Conservation (phyloP, 2,888 invertebrate species). For the Sinohyriopsis cumingii region DNA sequence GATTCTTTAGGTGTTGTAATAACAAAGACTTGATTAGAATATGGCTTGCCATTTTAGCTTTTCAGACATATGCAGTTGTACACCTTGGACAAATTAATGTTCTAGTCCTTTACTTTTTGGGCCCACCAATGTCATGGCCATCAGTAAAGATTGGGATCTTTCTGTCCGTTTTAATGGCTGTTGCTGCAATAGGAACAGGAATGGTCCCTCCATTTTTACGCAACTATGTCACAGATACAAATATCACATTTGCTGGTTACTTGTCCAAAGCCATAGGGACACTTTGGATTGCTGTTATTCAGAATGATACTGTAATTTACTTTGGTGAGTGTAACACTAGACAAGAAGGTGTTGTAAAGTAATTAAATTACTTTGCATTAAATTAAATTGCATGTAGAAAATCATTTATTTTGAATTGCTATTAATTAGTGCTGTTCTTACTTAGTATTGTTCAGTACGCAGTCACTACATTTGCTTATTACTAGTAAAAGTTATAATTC, state of each 20-base stretch:
- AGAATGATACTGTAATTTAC: slow-evolving; percentile 63
- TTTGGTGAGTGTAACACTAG: slow-evolving; percentile 53
- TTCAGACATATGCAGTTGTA: slow-evolving; percentile 68
- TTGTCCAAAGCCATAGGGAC: slow-evolving; percentile 69
- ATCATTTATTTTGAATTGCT: background rate
- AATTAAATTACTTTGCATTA: too few relatives aligned
- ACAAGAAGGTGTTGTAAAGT: too few relatives aligned
- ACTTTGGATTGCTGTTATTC: slow-evolving; percentile 66
- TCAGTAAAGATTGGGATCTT: slow-evolving; percentile 62
- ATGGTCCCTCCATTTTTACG: slow-evolving; percentile 57
- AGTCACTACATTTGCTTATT: too few relatives aligned
- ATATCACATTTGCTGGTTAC: slow-evolving; percentile 64
- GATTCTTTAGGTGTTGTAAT: slow-evolving; percentile 58
- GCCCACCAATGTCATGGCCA: slow-evolving; percentile 57
- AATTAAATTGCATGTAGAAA: too few relatives aligned
- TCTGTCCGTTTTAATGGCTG: slow-evolving; percentile 60
- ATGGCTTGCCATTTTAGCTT: slow-evolving; percentile 69
- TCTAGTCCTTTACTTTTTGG: slow-evolving; percentile 63
- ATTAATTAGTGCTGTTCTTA: background rate
- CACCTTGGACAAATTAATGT: slow-evolving; percentile 70
- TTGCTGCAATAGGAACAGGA: slow-evolving; percentile 59
- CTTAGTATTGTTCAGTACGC: too few relatives aligned
- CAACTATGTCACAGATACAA: slow-evolving; percentile 56
- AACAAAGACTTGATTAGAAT: slow-evolving; percentile 61
- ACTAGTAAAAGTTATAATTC: too few relatives aligned